A percentile compares a stretch with the other conserved stretches of the same genome.
Conservation (phyloP, 2,113 vertebrate genomes). For the Choloepus hoffmanni region DNA sequence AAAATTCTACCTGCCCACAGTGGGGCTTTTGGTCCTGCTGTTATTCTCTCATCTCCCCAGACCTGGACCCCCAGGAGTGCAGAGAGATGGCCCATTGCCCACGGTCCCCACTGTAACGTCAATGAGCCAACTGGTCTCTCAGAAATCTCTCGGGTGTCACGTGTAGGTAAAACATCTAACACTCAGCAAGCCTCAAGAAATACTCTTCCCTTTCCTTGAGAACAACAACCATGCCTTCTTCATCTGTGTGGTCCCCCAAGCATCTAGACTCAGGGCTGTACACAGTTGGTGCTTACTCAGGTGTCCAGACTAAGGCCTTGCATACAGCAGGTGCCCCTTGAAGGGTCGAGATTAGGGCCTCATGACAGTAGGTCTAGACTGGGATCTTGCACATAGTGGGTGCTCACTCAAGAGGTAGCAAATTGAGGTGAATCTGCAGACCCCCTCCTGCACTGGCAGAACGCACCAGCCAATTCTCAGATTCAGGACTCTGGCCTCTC, state of each 20-base stretch:
- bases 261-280: not conserved
- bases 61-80: rapidly evolving
- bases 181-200: not conserved
- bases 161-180: rapidly evolving
- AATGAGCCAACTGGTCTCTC: too few relatives aligned
- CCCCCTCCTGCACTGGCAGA: not conserved
- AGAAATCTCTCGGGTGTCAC: too few relatives aligned
- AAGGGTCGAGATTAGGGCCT: not conserved
- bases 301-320: too few relatives aligned
- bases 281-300: not conserved
- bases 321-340: not conserved
- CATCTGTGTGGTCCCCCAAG: not conserved
- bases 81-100: not conserved
- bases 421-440: not conserved
- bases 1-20: not conserved
- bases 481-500: not conserved
- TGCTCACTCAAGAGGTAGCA: not conserved
- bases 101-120: not conserved
- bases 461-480: not conserved
- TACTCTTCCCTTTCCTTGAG: not conserved
- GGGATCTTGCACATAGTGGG: not conserved
- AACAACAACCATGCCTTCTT: not conserved
- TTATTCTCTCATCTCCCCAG: not conserved
- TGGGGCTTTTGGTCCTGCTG: not conserved
- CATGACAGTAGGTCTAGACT: not conserved